Evolutionary conservation across 92 coral and sea anemone species (phyloP).

Genomic region (Plumapathes pennacea): DNA sequence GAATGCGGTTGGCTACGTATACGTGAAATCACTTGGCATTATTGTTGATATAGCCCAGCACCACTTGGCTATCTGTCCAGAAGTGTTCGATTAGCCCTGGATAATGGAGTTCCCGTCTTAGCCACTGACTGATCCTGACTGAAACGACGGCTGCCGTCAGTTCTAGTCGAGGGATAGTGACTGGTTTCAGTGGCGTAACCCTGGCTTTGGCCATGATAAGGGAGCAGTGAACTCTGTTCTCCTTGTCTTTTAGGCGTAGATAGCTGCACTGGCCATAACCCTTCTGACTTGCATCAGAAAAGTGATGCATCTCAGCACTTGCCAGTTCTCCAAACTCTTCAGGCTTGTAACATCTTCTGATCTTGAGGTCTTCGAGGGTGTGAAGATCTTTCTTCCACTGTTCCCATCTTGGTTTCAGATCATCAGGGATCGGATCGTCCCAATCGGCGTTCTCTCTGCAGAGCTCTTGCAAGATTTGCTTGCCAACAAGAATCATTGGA

Average conservation of each 20-base stretch:
- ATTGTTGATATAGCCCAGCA: conserved; percentile 60
- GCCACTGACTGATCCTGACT: conserved; percentile 38
- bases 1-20: conserved; percentile 36
- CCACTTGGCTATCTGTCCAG: conserved; percentile 66
- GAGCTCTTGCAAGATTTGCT: conserved; percentile 49
- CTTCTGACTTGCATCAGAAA: conserved; percentile 47
- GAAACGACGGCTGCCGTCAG: conserved; percentile 62
- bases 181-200: conserved; percentile 48
- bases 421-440: conserved; percentile 42
- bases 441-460: conserved; percentile 25
- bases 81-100: conserved; percentile 32
- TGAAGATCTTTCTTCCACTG: conserved; percentile 30
- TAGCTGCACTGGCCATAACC: conserved; percentile 40
- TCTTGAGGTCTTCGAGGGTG: conserved; percentile 16
- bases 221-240: conserved; percentile 36
- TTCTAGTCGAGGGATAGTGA: conserved; percentile 52
- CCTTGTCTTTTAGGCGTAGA: conserved; percentile 43
- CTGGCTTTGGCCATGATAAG: conserved; percentile 56
- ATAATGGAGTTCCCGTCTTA: conserved; percentile 38
- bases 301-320: conserved; percentile 42
- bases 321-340: conserved; percentile 29
- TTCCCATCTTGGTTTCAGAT: conserved; percentile 29
- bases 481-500: conserved; percentile 51
- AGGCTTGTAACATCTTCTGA: conserved; percentile 55
- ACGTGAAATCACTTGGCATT: conserved; percentile 29